Evolutionary conservation across 2,797 vertebrate species (phyloP), one percentile per base, ranked within the genome.

Genomic region (Champsocephalus esox): DNA sequence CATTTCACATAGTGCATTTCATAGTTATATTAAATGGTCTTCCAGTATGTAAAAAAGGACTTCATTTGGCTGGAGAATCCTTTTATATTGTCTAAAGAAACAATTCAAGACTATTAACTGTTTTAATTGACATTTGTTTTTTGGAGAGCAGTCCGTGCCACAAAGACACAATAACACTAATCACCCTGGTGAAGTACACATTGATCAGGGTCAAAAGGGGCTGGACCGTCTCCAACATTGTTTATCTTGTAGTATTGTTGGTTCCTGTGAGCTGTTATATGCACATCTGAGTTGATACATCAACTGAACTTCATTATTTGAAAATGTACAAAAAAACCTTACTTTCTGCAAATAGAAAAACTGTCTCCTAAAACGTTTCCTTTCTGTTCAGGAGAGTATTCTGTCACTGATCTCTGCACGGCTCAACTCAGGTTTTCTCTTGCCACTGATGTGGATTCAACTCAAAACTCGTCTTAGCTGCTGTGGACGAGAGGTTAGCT

Each of bases 401-500:
- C 44, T 67, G 11, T 28, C 13, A 16, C 55, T 48, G 63, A 84
- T 73, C 73, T 73, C 65, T 50, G 34, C 54, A 14, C 54, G 28
- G 49, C 71, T 68, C 54, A 41, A 38, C 52, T 72, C 50, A 8
- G 32, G 56, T 38, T 62, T 72, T 54, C 58, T 48, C 13, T 32
- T 38, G 50, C 76, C 54, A 12, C 5, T 28, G 28, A n/a, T 66
- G 63, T 79, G 61, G 58, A 67, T 46, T 62, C 34, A 38, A 1
- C 34, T 38, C 34, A 38, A 44, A 48, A 45, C 52, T 69, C 38
- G 41, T 24, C 70, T 24, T 74, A 71, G 64, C 77, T 49, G 77
- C 16, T 55, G 24, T n/a, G 59, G 21, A 71, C 2, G 16, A 24
- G 48, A 68, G 58, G 74, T 88, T 65, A 64, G 60, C 66, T 16